Evolutionary conservation across 2,888 invertebrate species (phyloP).

Genomic region (Chouioia cunea): DNA sequence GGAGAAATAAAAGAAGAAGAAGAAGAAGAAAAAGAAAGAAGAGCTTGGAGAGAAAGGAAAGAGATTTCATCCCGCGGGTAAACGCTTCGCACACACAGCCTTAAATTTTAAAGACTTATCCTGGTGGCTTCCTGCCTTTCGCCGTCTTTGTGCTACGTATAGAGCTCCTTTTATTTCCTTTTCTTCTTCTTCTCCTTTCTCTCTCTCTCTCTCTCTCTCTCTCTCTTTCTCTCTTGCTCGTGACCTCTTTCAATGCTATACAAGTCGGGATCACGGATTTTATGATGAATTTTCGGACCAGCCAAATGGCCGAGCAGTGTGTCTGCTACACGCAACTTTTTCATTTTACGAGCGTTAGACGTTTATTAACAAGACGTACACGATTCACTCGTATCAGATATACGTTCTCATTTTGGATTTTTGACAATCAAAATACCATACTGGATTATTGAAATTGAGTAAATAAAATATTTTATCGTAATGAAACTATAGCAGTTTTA

Average conservation of each 20-base stretch:
- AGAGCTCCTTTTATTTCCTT: background rate
- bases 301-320: background rate
- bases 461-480: no score
- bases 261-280: constrained; percentile 28
- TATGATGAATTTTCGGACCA: constrained; percentile 35
- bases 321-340: background rate
- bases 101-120: constrained; percentile 12
- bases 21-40: no score
- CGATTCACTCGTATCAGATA: no score
- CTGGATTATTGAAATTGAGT: no score
- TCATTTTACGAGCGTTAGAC: constrained; percentile 2
- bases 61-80: constrained; percentile 1
- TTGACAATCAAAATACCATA: no score
- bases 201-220: background rate
- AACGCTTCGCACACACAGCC: background rate
- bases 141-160: no score
- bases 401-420: no score
- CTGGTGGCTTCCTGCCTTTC: background rate
- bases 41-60: background rate
- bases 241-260: constrained; percentile 3
- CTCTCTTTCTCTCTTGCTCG: background rate
- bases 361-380: no score
- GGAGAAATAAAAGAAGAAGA: no score
- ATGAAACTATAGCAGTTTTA: no score
- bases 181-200: background rate